Evolutionary conservation across 2,113 vertebrate genomes (phyloP).

Genomic region (Bothrops jararaca): DNA sequence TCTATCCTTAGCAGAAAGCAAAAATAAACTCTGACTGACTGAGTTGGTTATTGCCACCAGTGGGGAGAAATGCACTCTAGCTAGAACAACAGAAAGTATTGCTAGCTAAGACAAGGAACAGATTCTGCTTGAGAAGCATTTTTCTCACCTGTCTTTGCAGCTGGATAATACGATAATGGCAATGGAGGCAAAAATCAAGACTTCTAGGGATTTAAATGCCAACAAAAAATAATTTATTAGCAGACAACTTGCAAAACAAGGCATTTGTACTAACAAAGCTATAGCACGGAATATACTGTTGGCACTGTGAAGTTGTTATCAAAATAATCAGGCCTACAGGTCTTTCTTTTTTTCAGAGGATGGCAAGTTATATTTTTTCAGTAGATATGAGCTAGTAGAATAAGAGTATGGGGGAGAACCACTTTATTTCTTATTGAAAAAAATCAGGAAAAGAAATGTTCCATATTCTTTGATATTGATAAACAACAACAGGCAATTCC

Average conservation of each 20-base stretch:
- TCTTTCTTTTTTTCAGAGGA: slow-evolving; percentile 7
- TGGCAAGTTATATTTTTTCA: not conserved
- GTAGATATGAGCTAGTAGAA: not conserved
- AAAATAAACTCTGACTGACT: slow-evolving; percentile 19
- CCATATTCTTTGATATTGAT: not conserved
- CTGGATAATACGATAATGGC: slow-evolving; percentile 6
- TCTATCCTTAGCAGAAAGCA: not conserved
- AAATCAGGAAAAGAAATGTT: not conserved
- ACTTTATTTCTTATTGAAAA: not conserved
- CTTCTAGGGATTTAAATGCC: not conserved
- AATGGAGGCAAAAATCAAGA: not conserved
- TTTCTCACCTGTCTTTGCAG: slow-evolving; percentile 14
- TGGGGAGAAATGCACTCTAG: not conserved
- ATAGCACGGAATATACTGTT: not conserved
- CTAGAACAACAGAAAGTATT: not conserved
- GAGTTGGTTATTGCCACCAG: not conserved
- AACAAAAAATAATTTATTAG: not conserved
- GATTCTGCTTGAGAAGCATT: slow-evolving; percentile 10
- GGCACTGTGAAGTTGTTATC: not conserved
- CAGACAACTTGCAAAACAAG: slow-evolving; percentile 10
- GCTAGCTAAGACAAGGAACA: slow-evolving; percentile 19
- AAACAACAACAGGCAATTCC: not conserved
- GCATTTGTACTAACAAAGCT: slow-evolving; percentile 18
- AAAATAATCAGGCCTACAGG: not conserved
- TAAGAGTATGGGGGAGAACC: not conserved